Evolutionary conservation across 2,113 vertebrate species (phyloP).

Genomic region (Potamarius usumacintae): DNA sequence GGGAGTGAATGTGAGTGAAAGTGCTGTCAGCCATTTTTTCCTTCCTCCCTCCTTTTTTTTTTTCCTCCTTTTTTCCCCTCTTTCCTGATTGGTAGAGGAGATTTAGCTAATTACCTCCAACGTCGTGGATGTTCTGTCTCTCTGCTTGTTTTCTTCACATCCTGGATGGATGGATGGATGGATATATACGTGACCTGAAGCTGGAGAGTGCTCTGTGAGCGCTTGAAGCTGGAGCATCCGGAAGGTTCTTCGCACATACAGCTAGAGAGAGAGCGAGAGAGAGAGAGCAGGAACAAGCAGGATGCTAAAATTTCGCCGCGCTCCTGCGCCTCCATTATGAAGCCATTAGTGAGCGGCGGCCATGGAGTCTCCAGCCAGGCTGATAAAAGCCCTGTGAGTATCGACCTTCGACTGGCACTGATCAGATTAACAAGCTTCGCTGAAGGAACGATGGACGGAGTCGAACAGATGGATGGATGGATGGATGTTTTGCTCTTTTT

Average conservation of each 20-base stretch:
- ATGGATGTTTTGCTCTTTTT: background rate
- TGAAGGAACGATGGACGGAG: background rate
- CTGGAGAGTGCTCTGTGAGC: constrained; percentile 54
- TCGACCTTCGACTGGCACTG: constrained; percentile 54
- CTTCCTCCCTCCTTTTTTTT: constrained; percentile 33
- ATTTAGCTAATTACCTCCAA: constrained; percentile 43
- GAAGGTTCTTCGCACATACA: constrained; percentile 70
- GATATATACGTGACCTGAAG: constrained; percentile 1
- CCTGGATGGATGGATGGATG: background rate
- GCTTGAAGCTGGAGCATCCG: constrained; percentile 69
- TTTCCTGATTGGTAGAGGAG: constrained; percentile 31
- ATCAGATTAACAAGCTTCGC: constrained; percentile 58
- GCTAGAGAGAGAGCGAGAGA: constrained; percentile 31
- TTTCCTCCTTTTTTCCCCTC: constrained; percentile 1
- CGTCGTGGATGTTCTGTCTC: constrained; percentile 38
- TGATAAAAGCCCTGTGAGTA: constrained; percentile 96
- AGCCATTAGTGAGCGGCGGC: constrained; percentile 92
- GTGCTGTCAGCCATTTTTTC: constrained; percentile 96
- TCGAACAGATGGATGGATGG: constrained; percentile 40
- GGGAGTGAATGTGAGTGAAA: constrained; percentile 77
- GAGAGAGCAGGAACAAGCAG: constrained; percentile 68
- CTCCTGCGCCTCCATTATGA: constrained; percentile 91
- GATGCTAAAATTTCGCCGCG: constrained; percentile 86
- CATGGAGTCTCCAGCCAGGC: constrained; percentile 97
- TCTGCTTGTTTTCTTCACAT: constrained; percentile 35